A percentile compares a stretch with the other conserved stretches of the same genome.
Evolutionary conservation across 2,797 vertebrate species (phyloP).

Genomic region (Leuciscus waleckii): DNA sequence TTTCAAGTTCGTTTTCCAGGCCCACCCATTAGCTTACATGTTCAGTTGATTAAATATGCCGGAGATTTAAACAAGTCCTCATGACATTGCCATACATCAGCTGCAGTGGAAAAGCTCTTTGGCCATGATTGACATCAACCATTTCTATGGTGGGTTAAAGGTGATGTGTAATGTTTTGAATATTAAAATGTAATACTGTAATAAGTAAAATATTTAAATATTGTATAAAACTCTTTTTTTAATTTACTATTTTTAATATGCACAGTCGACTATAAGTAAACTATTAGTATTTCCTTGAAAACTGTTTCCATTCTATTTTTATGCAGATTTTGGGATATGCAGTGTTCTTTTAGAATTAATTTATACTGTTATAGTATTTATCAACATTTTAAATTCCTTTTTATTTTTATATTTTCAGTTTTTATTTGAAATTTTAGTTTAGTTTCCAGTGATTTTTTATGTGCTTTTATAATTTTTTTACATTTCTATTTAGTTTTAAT

Average conservation of each 20-base stretch:
- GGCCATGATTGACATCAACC: background rate
- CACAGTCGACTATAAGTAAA: background rate
- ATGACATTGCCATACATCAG: background rate
- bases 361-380: background rate
- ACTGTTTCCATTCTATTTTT: background rate
- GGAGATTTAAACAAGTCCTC: background rate
- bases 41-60: conserved; percentile 41
- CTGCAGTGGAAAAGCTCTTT: conserved; percentile 30
- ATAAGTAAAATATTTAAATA: background rate
- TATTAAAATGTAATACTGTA: background rate
- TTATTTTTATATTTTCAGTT: background rate
- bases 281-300: background rate
- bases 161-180: conserved; percentile 6
- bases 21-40: conserved; percentile 40
- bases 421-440: background rate
- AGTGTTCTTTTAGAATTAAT: background rate
- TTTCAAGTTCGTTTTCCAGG: conserved; percentile 31
- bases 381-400: background rate
- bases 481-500: background rate
- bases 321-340: background rate
- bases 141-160: conserved; percentile 14
- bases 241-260: background rate
- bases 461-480: background rate
- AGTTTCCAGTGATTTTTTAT: background rate
- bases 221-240: background rate